A percentile compares a stretch with the other conserved stretches of the same genome.
Evolutionary conservation across 2,113 vertebrate genomes (phyloP).

Genomic region (Peucedramus taeniatus): DNA sequence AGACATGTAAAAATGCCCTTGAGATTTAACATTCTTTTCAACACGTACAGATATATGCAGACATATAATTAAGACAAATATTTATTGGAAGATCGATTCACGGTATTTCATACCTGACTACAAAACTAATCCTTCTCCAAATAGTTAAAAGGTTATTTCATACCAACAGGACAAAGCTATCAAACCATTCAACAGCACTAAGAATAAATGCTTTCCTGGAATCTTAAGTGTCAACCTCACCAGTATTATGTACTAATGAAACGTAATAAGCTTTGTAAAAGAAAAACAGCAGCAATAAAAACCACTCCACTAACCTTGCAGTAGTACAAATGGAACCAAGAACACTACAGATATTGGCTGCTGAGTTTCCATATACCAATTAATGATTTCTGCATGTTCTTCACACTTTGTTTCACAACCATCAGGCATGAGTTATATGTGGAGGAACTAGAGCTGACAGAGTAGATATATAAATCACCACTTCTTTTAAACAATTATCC

Average conservation of each 20-base stretch:
- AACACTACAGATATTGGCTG: neutral
- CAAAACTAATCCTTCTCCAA: neutral
- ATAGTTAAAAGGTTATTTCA: neutral
- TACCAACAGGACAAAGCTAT: neutral
- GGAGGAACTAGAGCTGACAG: neutral
- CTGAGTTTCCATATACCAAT: neutral
- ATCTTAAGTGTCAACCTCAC: neutral
- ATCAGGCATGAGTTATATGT: neutral
- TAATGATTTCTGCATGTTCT: neutral
- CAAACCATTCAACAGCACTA: neutral
- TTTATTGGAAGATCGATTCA: neutral
- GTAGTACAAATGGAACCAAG: neutral
- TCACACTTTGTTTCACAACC: neutral
- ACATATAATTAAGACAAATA: neutral
- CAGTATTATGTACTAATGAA: neutral
- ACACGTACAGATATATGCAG: neutral
- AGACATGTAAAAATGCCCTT: neutral
- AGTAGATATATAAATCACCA: neutral
- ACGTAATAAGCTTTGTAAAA: neutral
- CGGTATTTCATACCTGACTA: neutral
- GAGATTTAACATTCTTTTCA: neutral
- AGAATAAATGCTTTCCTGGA: neutral
- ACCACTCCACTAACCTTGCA: neutral
- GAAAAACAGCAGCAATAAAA: neutral
- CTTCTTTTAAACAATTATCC: neutral